Base-by-base conservation (phyloP, 1,140 invertebrate species). In the Venturia canescens region DNA sequence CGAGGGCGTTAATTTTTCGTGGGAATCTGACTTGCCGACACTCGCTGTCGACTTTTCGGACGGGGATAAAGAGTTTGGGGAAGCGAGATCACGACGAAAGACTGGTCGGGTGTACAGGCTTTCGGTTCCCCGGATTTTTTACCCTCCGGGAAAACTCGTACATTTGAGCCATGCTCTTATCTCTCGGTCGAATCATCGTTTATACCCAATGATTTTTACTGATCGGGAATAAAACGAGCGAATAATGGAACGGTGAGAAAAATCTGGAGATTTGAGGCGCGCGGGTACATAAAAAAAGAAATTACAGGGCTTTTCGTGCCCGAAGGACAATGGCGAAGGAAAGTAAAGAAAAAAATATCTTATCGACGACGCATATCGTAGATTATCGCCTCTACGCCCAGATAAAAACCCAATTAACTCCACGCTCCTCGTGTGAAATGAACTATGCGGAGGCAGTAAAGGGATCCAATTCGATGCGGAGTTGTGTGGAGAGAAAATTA, bases 11-110 rank as follows among this genome's bases (percentile, higher is more conserved):
- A 6, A 11, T 44, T 44, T 3, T 1, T 57, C 18, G 21, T 23
- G 21, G 67, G 13, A 70, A 70, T 70, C 67, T 29, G 31, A 38
- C 67, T 70, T 70, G 67, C 67, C 67, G 67, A 70, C 67, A 31
- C 67, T 11, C 31, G 67, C 53, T 57, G 67, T 15, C 15, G 67
- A 70, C 13, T 67, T 29, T 31, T 70, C 31, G 34, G n/a, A 70
- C 67, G 16, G 27, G 67, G 67, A 34, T 34, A 34, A 70, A 70
- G 67, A 70, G 23, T 34, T 18, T 34, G 15, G 67, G 27, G 31
- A 38, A 34, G 67, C 31, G n/a, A 27, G 31, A 29, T 44, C 5
- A 44, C 38, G 38, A 44, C 38, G 67, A 70, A 34, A 70, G 31
- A 15, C 67, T 7, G 16, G 67, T 27, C 31, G 31, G 67, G 67